Conservation (phyloP, 2,797 vertebrate genomes). For the Lagodon rhomboides region DNA sequence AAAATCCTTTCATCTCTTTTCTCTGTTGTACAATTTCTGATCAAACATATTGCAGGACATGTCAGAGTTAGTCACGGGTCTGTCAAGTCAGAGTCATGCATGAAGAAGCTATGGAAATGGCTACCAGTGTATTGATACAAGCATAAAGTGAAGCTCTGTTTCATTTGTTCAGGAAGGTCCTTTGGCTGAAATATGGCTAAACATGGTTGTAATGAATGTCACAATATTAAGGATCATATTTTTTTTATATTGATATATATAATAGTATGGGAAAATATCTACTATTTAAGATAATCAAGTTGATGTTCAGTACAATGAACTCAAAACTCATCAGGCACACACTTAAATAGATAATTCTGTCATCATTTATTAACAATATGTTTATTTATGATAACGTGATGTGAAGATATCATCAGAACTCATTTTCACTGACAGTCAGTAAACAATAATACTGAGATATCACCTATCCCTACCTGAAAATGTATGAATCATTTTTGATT, state of each 20-base stretch:
- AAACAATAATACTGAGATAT: neutral
- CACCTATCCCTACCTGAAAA: neutral
- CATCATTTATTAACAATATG: no score
- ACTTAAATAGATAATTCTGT: no score
- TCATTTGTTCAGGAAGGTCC: conserved; percentile 27
- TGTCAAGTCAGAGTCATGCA: conserved; percentile 40
- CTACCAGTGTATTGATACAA: conserved; percentile 23
- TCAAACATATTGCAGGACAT: conserved; percentile 60
- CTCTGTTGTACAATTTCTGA: conserved; percentile 50
- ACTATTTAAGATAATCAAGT: conserved; percentile 1
- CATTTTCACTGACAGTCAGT: neutral
- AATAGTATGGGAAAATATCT: neutral
- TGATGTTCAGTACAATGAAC: neutral
- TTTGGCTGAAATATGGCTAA: neutral
- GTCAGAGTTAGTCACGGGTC: conserved; percentile 52
- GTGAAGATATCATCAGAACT: neutral
- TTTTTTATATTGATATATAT: neutral
- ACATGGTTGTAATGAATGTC: neutral
- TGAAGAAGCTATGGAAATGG: conserved; percentile 20
- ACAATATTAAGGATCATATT: neutral
- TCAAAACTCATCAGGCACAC: neutral
- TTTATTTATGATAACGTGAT: neutral
- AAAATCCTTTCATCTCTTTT: conserved; percentile 65
- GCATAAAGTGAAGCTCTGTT: conserved; percentile 15
- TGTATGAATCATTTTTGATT: neutral